These are phyloP conservation scores for Euplagia quadripunctaria DNA, from an alignment of 2,888 invertebrate genomes.

Conservation along the genomic window DNA sequence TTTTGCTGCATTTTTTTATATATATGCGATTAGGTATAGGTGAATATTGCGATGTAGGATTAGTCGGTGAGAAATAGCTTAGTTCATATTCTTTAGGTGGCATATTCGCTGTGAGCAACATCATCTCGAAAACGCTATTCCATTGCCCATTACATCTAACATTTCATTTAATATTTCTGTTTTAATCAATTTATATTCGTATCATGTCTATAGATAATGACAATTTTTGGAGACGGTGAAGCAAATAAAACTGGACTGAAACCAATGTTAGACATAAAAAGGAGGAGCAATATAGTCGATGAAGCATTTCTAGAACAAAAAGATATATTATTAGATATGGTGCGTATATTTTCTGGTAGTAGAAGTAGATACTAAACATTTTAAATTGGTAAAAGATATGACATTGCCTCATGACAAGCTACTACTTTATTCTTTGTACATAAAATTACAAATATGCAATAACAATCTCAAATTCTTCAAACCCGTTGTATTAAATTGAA, in stretches of 20 bases:
- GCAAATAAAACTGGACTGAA: slow-evolving; percentile 42
- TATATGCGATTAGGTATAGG: too few species aligned
- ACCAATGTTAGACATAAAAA: slow-evolving; percentile 54
- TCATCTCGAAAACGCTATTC: background rate
- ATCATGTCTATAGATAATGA: slow-evolving; percentile 31
- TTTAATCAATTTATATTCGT: background rate
- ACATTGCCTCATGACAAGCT: too few species aligned
- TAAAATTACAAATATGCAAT: too few species aligned
- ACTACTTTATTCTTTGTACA: too few species aligned
- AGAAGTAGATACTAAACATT: too few species aligned
- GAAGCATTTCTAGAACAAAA: slow-evolving; percentile 76
- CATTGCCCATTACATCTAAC: background rate
- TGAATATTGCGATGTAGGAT: too few species aligned
- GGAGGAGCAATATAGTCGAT: slow-evolving; percentile 65
- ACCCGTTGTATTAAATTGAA: too few species aligned
- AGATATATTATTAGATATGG: slow-evolving; percentile 75
- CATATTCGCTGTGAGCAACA: background rate
- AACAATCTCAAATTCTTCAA: too few species aligned
- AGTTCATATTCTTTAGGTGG: background rate
- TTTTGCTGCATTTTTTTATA: too few species aligned
- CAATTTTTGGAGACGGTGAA: slow-evolving; percentile 28
- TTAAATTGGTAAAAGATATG: too few species aligned
- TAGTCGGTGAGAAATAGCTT: too few species aligned
- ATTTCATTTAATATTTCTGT: background rate
- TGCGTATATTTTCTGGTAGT: slow-evolving; percentile 39